These are phyloP conservation scores for Styela plicata DNA, from an alignment of 23 tunicate species.

Conservation along the genomic window DNA sequence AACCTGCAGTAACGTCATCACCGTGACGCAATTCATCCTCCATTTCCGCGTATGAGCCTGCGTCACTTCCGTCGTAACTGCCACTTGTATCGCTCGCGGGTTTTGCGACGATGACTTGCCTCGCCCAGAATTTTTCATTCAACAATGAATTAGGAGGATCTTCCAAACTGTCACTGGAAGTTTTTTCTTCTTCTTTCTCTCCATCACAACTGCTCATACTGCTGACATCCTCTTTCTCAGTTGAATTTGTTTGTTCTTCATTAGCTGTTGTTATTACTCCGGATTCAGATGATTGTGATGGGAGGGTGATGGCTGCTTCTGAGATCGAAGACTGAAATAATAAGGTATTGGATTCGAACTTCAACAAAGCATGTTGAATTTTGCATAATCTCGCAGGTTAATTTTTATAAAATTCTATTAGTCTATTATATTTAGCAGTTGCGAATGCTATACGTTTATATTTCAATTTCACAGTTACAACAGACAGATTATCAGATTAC, in stretches of 20 bases:
- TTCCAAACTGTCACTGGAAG: background rate
- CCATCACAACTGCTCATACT: background rate
- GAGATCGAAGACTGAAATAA: too few species aligned
- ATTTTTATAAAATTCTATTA: too few species aligned
- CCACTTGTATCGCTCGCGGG: constrained; percentile 10
- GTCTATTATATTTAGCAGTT: too few species aligned
- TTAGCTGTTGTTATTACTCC: too few species aligned
- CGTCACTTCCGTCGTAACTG: constrained; percentile 9
- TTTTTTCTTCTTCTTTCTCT: background rate
- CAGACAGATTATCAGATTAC: too few species aligned
- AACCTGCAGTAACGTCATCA: background rate
- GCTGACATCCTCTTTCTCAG: background rate
- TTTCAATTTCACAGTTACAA: too few species aligned
- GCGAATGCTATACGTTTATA: too few species aligned
- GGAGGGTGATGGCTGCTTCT: too few species aligned
- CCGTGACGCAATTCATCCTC: background rate
- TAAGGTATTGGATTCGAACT: too few species aligned
- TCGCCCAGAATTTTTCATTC: constrained; percentile 16
- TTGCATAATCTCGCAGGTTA: too few species aligned
- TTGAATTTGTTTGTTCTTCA: background rate
- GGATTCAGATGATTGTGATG: background rate
- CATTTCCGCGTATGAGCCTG: background rate
- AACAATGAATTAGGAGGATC: background rate
- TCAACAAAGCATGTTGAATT: too few species aligned
- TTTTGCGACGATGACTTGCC: constrained; percentile 2